These are phyloP conservation scores for Oriolus oriolus DNA, from an alignment of 2,113 vertebrate genomes.

Conservation along the genomic window DNA sequence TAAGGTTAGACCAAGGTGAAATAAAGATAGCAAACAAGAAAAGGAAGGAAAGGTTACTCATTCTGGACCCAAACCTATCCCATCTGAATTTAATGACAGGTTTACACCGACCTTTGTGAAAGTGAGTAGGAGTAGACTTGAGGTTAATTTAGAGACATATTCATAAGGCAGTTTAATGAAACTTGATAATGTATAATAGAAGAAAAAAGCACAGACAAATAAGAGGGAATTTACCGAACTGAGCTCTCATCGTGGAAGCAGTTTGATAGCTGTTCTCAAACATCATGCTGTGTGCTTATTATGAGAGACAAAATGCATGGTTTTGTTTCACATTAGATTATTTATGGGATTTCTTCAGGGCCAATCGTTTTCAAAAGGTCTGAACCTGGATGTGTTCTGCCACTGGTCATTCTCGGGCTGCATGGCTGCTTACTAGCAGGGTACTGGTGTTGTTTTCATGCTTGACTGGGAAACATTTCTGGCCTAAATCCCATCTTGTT, in stretches of 20 bases:
- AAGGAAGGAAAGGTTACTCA: constrained; percentile 3
- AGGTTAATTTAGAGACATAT: constrained; percentile 6
- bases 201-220: background rate
- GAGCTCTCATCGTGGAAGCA: background rate
- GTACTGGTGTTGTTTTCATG: constrained; percentile 42
- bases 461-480: constrained; percentile 41
- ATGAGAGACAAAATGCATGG: background rate
- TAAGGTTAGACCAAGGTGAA: constrained; percentile 66
- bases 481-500: constrained; percentile 50
- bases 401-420: background rate
- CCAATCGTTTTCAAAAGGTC: background rate
- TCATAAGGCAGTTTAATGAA: constrained; percentile 1
- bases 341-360: background rate
- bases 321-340: background rate
- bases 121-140: background rate
- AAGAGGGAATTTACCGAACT: background rate
- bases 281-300: background rate
- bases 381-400: background rate
- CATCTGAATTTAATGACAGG: background rate
- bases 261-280: background rate
- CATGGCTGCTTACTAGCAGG: constrained; percentile 25
- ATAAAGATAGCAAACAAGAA: constrained; percentile 35
- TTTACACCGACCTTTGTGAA: background rate
- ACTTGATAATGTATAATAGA: background rate
- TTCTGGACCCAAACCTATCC: background rate